Percentiles rank a stretch among this genome's conserved stretches.
Evolutionary conservation across 2,113 vertebrate species (phyloP).

Genomic region (Perccottus glenii): DNA sequence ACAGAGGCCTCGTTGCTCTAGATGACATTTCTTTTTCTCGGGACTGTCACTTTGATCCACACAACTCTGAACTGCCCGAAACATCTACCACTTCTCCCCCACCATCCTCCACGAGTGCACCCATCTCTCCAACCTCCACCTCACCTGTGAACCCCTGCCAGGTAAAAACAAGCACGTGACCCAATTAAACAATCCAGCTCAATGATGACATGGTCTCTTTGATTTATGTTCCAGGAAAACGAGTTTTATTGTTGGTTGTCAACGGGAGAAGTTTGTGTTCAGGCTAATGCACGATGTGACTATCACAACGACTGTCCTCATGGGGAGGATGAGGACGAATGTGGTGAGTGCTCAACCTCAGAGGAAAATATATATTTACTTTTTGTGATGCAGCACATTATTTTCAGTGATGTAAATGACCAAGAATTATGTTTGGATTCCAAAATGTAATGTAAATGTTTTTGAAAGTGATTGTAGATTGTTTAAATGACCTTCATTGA

Average conservation of each 20-base stretch:
- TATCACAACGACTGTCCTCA: conserved; percentile 66
- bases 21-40: conserved; percentile 78
- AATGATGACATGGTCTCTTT: neutral
- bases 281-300: conserved; percentile 50
- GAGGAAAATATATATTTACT: neutral
- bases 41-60: conserved; percentile 69
- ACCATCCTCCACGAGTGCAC: conserved; percentile 26
- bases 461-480: no score
- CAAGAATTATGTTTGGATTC: no score
- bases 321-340: conserved; percentile 66
- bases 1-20: conserved; percentile 60
- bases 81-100: conserved; percentile 43
- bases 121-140: conserved; percentile 15
- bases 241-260: conserved; percentile 76
- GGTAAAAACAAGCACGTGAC: conserved; percentile 42
- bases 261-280: conserved; percentile 50
- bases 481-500: neutral
- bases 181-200: neutral
- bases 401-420: no score
- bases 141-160: conserved; percentile 57
- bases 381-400: no score
- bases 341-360: conserved; percentile 51
- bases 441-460: no score
- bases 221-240: conserved; percentile 50
- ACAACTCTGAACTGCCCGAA: conserved; percentile 68